Evolutionary conservation across 2,888 invertebrate genomes (phyloP).

Genomic region (Epistrophe eligans): DNA sequence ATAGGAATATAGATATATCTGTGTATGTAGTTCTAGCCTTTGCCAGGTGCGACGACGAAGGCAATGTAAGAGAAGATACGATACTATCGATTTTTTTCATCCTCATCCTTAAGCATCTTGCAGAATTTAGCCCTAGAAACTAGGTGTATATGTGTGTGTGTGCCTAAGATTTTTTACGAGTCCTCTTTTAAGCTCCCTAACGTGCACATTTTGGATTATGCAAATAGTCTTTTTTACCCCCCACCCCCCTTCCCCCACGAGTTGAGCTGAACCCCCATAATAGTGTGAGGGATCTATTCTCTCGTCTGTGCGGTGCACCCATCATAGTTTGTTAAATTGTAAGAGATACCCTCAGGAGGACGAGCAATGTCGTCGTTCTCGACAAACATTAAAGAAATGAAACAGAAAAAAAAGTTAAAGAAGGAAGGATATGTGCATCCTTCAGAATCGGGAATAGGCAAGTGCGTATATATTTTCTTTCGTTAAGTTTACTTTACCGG

Average conservation of each 20-base stretch:
- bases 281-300: conserved; percentile 27
- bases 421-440: conserved; percentile 33
- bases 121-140: conserved; percentile 32
- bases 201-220: conserved; percentile 71
- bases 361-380: conserved; percentile 10
- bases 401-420: background rate
- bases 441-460: conserved; percentile 20
- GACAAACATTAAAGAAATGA: conserved; percentile 7
- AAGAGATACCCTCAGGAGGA: conserved; percentile 52
- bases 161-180: conserved; percentile 30
- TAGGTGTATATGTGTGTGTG: background rate
- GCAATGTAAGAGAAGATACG: conserved; percentile 29
- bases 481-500: conserved; percentile 30
- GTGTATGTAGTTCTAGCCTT: background rate
- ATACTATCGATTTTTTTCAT: conserved; percentile 60
- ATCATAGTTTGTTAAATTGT: conserved; percentile 62
- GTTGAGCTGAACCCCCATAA: background rate
- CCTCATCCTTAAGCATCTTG: conserved; percentile 28
- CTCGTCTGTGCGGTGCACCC: conserved; percentile 33
- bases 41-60: conserved; percentile 41
- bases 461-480: conserved; percentile 60
- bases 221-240: conserved; percentile 61
- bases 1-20: background rate
- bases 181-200: conserved; percentile 58
- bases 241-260: background rate